Percentiles rank a stretch among this genome's conserved stretches.
phyloP scores from a whole-genome alignment of 2,113 vertebrate species.

The Glaucidium brasilianum region DNA sequence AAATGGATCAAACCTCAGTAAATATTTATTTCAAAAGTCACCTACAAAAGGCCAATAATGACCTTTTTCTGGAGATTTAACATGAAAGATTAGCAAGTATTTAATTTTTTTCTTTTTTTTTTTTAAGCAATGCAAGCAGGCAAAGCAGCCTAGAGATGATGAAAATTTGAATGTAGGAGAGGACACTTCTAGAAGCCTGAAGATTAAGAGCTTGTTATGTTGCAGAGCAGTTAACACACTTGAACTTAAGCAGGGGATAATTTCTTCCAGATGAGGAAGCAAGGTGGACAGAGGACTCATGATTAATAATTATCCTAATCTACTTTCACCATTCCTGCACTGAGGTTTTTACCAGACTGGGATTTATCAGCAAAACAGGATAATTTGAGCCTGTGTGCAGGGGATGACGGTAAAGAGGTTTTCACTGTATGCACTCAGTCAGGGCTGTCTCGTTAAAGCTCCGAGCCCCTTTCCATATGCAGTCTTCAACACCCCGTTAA shows the following conservation, averaged over 20 bases:
- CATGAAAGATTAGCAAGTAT: neutral
- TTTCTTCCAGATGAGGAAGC: constrained; percentile 46
- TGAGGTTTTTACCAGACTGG: neutral
- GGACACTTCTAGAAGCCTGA: constrained; percentile 25
- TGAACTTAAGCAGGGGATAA: constrained; percentile 50
- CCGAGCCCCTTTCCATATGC: neutral
- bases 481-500: neutral
- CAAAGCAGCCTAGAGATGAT: neutral
- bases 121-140: neutral
- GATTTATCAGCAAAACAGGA: constrained; percentile 36
- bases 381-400: neutral
- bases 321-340: neutral
- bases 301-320: constrained; percentile 65
- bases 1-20: neutral
- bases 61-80: neutral
- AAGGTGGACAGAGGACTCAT: constrained; percentile 49
- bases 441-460: neutral
- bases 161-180: constrained; percentile 15
- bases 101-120: neutral
- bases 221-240: constrained; percentile 47
- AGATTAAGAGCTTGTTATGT: constrained; percentile 40
- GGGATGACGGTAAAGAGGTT: neutral
- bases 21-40: constrained; percentile 36
- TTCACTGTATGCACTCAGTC: neutral
- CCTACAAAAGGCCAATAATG: neutral